Base-by-base conservation (phyloP, 2,888 invertebrate genomes). In the Nudaria mundana region DNA sequence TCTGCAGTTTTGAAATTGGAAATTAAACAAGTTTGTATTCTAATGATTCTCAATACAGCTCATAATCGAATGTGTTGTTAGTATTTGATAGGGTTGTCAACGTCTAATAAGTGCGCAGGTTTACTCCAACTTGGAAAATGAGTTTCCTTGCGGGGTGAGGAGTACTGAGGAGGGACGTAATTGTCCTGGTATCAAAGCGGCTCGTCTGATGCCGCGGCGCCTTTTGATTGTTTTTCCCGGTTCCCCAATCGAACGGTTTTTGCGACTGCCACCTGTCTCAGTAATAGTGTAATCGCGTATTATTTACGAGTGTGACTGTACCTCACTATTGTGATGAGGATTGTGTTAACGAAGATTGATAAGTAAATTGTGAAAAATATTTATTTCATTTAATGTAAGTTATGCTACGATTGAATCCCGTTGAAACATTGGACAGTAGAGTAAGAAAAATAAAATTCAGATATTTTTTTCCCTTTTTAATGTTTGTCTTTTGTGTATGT, bases 211-310 rank as follows among this genome's bases (percentile, higher is more conserved):
- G 76, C 55, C 63, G 81, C 83, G 83, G 84, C 78, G 76, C 79
- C 82, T 77, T 85, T 84, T 81, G 83, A 84, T 84, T 82, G 84
- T 84, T 85, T 85, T 84, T 81, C 81, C 76, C 61, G 66, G 49
- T 64, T 48, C n/a, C 40, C 57, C 63, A 64, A 70, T 69, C 68
- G 69, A 68, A 63, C 65, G 66, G 66, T 71, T 76, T 75, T 76
- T 76, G 71, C 63, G 54, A 31, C 52, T 42, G 48, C 64, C 76
- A 76, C 75, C 79, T 74, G 76, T 70, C 71, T 56, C 44, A 47
- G 66, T 67, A 68, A 74, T 73, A 64, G 69, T 67, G 68, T 71
- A 75, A 76, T 76, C 71, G 74, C 59, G 63, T 64, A 76, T 80
- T 79, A 77, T 82, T 79, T 76, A 75, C 78, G 72, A 76, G 66